These are phyloP conservation scores for Antennarius maculatus DNA, from an alignment of 2,797 vertebrate species.

Conservation along the genomic window DNA sequence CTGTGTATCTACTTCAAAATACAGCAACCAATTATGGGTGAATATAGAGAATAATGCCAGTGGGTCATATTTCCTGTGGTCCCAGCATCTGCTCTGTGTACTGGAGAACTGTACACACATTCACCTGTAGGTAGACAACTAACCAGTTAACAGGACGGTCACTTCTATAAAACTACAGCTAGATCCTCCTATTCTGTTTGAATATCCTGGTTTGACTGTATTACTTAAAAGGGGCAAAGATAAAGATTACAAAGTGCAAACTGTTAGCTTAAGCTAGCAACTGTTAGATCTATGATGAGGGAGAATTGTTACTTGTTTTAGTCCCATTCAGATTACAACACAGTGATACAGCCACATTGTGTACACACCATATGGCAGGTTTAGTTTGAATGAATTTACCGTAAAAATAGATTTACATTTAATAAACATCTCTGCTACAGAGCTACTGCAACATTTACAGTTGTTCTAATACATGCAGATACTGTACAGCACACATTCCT, in stretches of 20 bases:
- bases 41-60: slow-evolving; percentile 23
- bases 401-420: slow-evolving; percentile 69
- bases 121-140: slow-evolving; percentile 28
- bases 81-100: slow-evolving; percentile 19
- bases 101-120: slow-evolving; percentile 22
- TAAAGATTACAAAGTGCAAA: slow-evolving; percentile 21
- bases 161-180: slow-evolving; percentile 48
- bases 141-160: slow-evolving; percentile 47
- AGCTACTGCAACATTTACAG: slow-evolving; percentile 78
- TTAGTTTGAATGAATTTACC: slow-evolving; percentile 49
- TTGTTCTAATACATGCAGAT: slow-evolving; percentile 78
- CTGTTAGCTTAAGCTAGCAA: slow-evolving; percentile 13
- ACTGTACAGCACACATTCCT: slow-evolving; percentile 59
- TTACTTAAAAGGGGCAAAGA: slow-evolving; percentile 25
- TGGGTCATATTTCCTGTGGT: slow-evolving; percentile 16
- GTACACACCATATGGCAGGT: slow-evolving; percentile 47
- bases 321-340: slow-evolving; percentile 22
- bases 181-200: slow-evolving; percentile 45
- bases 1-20: slow-evolving; percentile 24
- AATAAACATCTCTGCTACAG: slow-evolving; percentile 76
- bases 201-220: slow-evolving; percentile 36
- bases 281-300: slow-evolving; percentile 11
- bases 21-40: slow-evolving; percentile 9
- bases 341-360: slow-evolving; percentile 43
- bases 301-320: slow-evolving; percentile 17